These are phyloP conservation scores for Nothoprocta pentlandii DNA, from an alignment of 2,113 vertebrate species.

Conservation along the genomic window DNA sequence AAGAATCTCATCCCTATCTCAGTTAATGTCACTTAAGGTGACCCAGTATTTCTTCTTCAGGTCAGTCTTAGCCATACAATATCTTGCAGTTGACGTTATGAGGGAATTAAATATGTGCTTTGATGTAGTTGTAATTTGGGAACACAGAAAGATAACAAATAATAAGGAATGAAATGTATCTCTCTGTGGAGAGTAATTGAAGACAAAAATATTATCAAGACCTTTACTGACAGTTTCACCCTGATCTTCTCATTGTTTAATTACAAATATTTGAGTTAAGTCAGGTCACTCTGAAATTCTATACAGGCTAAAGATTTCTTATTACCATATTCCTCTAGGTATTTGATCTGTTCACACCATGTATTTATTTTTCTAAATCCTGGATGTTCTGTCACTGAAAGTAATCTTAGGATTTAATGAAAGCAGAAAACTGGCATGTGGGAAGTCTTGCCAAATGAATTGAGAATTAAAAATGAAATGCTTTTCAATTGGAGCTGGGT, in stretches of 20 bases:
- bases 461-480: background rate
- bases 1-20: background rate
- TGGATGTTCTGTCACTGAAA: background rate
- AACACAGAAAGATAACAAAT: background rate
- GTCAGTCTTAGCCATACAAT: fast-evolving
- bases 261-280: background rate
- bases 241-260: background rate
- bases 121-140: background rate
- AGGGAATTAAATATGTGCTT: background rate
- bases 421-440: background rate
- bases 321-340: background rate
- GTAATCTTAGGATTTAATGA: background rate
- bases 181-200: background rate
- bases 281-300: background rate
- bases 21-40: background rate
- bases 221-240: background rate
- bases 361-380: background rate
- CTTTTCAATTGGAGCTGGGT: background rate
- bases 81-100: background rate
- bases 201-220: background rate
- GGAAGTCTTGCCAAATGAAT: background rate
- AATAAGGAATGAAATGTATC: background rate
- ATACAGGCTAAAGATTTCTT: background rate
- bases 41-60: background rate
- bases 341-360: background rate